A percentile compares a stretch with the other conserved stretches of the same genome.
Evolutionary conservation across 92 coral and sea anemone genomes (phyloP).

Genomic region (Parazoanthus atlanticus): DNA sequence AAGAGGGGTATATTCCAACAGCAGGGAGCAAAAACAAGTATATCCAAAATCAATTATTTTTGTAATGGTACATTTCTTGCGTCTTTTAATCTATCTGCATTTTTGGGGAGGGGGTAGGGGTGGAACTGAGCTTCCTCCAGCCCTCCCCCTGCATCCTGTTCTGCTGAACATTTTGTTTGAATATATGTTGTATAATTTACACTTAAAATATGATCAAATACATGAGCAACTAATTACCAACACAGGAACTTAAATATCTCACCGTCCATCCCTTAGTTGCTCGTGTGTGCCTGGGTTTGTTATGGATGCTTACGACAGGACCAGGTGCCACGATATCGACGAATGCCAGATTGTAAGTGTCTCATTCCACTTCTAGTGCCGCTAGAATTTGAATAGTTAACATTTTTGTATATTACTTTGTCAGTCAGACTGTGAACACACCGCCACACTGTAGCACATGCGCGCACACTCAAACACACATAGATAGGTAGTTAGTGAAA

Average conservation of each 20-base stretch:
- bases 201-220: not conserved
- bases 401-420: not conserved
- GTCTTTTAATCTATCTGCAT: too few relatives aligned
- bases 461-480: too few relatives aligned
- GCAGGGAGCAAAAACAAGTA: not conserved
- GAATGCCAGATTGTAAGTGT: slow-evolving; percentile 81
- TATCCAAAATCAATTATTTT: not conserved
- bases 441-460: not conserved
- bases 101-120: not conserved
- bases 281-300: slow-evolving; percentile 89
- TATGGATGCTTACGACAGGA: slow-evolving; percentile 68
- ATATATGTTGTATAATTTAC: not conserved
- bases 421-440: not conserved
- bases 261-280: slow-evolving; percentile 54
- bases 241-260: not conserved
- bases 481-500: too few relatives aligned
- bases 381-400: too few relatives aligned
- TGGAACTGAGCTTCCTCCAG: not conserved
- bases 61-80: not conserved
- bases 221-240: not conserved
- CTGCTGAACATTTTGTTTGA: too few relatives aligned
- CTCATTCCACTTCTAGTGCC: too few relatives aligned
- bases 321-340: slow-evolving; percentile 85
- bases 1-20: not conserved
- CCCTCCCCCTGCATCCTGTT: not conserved